Evolutionary conservation across 2,113 vertebrate species (phyloP).

Genomic region (Bothrops jararaca): DNA sequence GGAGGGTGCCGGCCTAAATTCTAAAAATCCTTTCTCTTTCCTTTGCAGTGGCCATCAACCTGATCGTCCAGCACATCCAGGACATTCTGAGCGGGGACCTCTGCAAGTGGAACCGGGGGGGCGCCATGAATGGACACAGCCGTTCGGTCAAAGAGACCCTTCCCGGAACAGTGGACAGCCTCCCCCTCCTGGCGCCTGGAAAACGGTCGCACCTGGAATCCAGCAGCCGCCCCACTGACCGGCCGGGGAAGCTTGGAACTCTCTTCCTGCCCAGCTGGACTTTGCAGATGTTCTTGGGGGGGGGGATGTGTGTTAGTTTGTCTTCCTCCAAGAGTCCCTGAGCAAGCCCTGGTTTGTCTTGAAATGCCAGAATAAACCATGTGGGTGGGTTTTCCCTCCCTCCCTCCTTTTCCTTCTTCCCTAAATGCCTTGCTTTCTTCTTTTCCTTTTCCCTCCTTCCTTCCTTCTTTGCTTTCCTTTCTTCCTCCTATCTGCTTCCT

Average conservation of each 20-base stretch:
- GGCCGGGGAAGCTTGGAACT: accelerated
- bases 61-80: constrained; percentile 98
- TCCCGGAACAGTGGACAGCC: constrained; percentile 74
- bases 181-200: constrained; percentile 53
- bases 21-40: too few relatives aligned
- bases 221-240: constrained; percentile 87
- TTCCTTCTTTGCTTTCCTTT: too few relatives aligned
- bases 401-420: background rate
- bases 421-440: background rate
- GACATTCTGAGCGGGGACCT: constrained; percentile 92
- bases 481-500: too few relatives aligned
- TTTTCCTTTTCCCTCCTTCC: background rate
- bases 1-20: too few relatives aligned
- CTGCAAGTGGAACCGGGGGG: constrained; percentile 90
- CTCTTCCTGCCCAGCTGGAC: background rate
- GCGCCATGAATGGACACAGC: constrained; percentile 67
- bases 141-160: constrained; percentile 78
- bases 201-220: constrained; percentile 90
- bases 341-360: background rate
- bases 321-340: background rate
- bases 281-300: background rate
- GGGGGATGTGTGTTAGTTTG: background rate
- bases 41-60: constrained; percentile 90
- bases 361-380: background rate
- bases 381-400: background rate